Percentiles rank a stretch among this genome's conserved stretches.
phyloP scores from a whole-genome alignment of 2,888 invertebrate species.

The Oligia fasciuncula region DNA sequence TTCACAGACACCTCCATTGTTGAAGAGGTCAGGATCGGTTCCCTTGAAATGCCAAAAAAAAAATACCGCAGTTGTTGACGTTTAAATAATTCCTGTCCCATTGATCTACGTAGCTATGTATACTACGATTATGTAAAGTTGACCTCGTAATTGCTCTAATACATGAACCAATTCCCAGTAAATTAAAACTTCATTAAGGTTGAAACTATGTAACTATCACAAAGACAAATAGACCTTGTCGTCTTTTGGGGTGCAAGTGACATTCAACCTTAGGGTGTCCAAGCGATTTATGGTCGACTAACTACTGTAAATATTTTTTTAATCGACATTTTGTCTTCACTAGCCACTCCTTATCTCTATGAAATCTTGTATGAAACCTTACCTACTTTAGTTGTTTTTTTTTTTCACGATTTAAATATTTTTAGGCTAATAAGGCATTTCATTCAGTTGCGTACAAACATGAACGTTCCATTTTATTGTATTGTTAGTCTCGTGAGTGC shows the following conservation, averaged over 20 bases:
- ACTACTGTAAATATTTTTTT: conserved; percentile 12
- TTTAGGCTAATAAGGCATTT: conserved; percentile 1
- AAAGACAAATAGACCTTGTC: neutral
- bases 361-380: conserved; percentile 1
- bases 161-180: neutral
- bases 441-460: neutral
- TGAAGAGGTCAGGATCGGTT: conserved; percentile 17
- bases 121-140: neutral
- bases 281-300: neutral
- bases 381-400: neutral
- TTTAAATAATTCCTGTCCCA: conserved; percentile 28
- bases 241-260: too few species aligned
- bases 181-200: neutral
- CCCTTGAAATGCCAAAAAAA: conserved; percentile 49
- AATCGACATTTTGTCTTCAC: conserved; percentile 12
- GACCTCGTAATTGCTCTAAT: neutral
- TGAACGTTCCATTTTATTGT: neutral
- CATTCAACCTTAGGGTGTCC: neutral
- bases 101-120: conserved; percentile 10
- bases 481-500: neutral
- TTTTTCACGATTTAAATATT: conserved; percentile 17
- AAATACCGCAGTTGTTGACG: conserved; percentile 34
- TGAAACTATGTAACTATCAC: neutral
- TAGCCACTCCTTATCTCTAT: conserved; percentile 3
- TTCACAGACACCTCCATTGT: neutral